Evolutionary conservation across 2,113 vertebrate genomes (phyloP).

Genomic region (Okapia johnstoni): DNA sequence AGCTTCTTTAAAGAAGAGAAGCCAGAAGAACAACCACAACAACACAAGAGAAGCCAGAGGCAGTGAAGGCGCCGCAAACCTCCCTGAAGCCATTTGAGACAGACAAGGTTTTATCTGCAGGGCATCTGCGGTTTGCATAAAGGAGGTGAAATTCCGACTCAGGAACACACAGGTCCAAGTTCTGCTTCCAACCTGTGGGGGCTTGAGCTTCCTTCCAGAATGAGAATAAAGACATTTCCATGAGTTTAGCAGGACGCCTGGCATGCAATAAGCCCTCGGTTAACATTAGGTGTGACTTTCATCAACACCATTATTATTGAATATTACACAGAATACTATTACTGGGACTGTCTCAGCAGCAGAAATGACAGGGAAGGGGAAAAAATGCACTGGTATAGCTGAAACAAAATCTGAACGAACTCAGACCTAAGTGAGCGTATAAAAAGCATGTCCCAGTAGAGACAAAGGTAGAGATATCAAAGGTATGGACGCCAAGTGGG

Average conservation of each 20-base stretch:
- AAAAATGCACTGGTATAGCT: fast-evolving
- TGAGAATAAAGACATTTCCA: background rate
- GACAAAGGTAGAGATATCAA: background rate
- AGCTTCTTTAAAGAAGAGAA: background rate
- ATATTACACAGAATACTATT: background rate
- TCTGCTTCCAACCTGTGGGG: background rate
- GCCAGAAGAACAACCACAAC: background rate
- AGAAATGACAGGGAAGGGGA: background rate
- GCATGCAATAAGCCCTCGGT: background rate
- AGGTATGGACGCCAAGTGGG: background rate
- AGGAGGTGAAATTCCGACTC: background rate
- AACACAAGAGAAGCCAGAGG: background rate
- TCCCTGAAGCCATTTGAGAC: fast-evolving
- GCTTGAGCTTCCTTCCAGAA: background rate
- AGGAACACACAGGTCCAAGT: background rate
- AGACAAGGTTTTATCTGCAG: background rate
- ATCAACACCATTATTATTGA: background rate
- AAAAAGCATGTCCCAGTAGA: background rate
- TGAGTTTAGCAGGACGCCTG: background rate
- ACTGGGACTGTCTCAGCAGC: background rate
- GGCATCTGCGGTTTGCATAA: background rate
- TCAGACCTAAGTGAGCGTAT: background rate
- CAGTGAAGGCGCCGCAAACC: background rate
- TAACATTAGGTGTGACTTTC: background rate
- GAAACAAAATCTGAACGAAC: background rate